Evolutionary conservation across 35 echinoderm and acorn worm species (phyloP).

Genomic region (Hemicentrotus pulcherrimus): DNA sequence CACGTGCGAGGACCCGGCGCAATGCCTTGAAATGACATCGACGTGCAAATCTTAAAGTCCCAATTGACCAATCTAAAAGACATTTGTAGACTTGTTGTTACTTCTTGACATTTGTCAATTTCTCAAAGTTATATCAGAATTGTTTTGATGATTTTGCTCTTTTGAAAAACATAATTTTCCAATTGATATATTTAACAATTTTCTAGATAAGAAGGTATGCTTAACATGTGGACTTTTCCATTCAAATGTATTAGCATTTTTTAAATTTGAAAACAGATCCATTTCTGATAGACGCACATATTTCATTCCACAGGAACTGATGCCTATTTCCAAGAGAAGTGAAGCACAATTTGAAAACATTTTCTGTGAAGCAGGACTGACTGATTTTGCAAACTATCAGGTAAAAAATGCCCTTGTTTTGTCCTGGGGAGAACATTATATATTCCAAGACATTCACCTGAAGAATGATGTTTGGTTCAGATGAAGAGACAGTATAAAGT

Average conservation of each 20-base stretch:
- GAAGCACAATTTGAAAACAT: conserved; percentile 35
- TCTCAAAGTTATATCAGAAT: neutral
- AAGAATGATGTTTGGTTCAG: too few relatives aligned
- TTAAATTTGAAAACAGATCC: too few relatives aligned
- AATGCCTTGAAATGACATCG: too few relatives aligned
- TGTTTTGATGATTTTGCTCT: neutral
- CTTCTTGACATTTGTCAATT: neutral
- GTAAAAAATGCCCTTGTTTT: conserved; percentile 2
- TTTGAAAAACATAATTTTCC: too few relatives aligned
- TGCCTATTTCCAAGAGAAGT: conserved; percentile 43
- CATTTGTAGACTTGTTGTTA: neutral
- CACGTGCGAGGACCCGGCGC: too few relatives aligned
- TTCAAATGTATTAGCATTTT: too few relatives aligned
- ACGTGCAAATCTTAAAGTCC: too few relatives aligned
- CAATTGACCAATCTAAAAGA: neutral
- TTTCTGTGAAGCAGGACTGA: conserved; percentile 35
- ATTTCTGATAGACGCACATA: neutral
- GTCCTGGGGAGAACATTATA: neutral
- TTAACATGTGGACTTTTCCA: too few relatives aligned
- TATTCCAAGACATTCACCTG: too few relatives aligned
- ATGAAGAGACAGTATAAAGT: too few relatives aligned
- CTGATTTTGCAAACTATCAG: conserved; percentile 43
- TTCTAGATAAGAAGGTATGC: too few relatives aligned
- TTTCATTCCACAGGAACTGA: neutral
- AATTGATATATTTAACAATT: too few relatives aligned